These are phyloP conservation scores for Augiades crinisus DNA, from an alignment of 2,888 invertebrate genomes.

Conservation along the genomic window DNA sequence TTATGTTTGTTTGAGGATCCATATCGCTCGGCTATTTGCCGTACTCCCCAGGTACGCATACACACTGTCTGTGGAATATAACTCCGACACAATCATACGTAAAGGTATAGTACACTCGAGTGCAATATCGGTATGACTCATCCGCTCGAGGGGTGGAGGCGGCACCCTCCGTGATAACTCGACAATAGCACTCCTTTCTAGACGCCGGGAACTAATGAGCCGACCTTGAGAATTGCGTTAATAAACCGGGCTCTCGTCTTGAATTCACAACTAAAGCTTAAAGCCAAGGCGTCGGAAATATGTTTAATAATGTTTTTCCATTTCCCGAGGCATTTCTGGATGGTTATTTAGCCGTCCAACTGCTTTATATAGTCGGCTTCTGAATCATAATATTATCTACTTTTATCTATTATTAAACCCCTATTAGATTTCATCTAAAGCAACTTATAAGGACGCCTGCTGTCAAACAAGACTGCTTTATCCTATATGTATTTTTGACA, in stretches of 20 bases:
- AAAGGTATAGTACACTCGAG: constrained; percentile 22
- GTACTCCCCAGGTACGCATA: constrained; percentile 8
- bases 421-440: no score
- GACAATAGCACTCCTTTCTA: constrained; percentile 20
- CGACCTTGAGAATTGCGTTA: constrained; percentile 36
- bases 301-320: not conserved
- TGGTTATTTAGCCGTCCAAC: no score
- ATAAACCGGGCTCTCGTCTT: not conserved
- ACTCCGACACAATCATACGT: constrained; percentile 2
- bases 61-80: constrained; percentile 24
- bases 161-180: constrained; percentile 29
- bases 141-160: constrained; percentile 25
- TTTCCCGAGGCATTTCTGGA: no score
- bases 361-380: no score
- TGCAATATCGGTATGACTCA: constrained; percentile 35
- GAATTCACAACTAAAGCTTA: not conserved
- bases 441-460: no score
- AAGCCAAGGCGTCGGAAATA: not conserved
- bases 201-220: constrained; percentile 22
- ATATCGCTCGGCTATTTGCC: constrained; percentile 12
- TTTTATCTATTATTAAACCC: no score
- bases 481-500: no score
- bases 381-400: no score
- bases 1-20: constrained; percentile 18
- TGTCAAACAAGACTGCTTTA: no score